phyloP scores from a whole-genome alignment of 2,888 invertebrate genomes.

The Mellilla xanthometata region DNA sequence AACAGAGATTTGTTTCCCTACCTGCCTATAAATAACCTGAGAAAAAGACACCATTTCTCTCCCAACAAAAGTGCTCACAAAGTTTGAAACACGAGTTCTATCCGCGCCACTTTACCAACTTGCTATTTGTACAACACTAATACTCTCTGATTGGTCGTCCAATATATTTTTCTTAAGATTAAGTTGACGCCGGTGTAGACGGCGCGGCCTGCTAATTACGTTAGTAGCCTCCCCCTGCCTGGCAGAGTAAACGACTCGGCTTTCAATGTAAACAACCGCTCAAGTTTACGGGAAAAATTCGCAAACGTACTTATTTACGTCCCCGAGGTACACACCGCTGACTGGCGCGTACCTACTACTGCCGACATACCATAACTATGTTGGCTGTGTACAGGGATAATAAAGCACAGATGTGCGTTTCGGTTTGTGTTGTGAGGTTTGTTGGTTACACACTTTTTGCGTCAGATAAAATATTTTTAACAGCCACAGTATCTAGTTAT shows the following conservation, averaged over 20 bases:
- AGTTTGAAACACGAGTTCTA: conserved; percentile 32
- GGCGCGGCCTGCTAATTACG: conserved; percentile 70
- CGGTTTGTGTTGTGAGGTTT: conserved; percentile 18
- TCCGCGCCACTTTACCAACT: conserved; percentile 32
- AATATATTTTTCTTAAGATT: conserved; percentile 54
- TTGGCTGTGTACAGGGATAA: conserved; percentile 32
- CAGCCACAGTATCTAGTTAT: conserved; percentile 3
- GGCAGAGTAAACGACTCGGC: conserved; percentile 71
- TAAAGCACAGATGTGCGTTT: conserved; percentile 31
- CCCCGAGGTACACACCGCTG: conserved; percentile 44
- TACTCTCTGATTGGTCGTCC: conserved; percentile 47
- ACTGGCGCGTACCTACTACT: conserved; percentile 41
- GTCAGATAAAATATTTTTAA: conserved; percentile 8
- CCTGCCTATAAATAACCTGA: conserved; percentile 22
- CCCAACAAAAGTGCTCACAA: conserved; percentile 24
- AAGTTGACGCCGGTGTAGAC: conserved; percentile 54
- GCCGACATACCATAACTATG: conserved; percentile 31
- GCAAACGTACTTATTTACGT: conserved; percentile 74
- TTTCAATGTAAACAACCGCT: conserved; percentile 75
- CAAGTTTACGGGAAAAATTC: conserved; percentile 75
- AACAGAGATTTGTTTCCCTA: conserved; percentile 19
- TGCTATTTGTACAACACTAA: conserved; percentile 41
- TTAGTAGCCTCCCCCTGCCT: conserved; percentile 59
- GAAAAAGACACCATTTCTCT: conserved; percentile 17
- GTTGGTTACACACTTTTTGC: conserved; percentile 10